Evolutionary conservation across 2,888 invertebrate genomes (phyloP), one percentile per base, ranked within the genome.

Genomic region (Eilema caniola): DNA sequence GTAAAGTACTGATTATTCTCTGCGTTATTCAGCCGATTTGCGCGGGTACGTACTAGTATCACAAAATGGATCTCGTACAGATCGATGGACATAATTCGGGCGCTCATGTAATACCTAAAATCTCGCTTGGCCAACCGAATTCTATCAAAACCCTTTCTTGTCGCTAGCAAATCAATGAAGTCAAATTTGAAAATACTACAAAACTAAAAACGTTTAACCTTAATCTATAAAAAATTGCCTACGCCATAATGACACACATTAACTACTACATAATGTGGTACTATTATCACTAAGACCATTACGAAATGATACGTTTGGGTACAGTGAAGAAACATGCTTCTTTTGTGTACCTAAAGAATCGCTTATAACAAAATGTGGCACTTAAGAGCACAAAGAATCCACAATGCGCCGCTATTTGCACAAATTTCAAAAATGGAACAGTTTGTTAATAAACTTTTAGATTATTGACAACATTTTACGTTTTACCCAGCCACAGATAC

Each of bases 221-320:
- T 82, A 82, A 82, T 82, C 76, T 76, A 65, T 77, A 71, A 76
- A 82, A 82, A 79, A 82, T 81, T 74, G 74, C 71, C 72, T 69
- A 71, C 74, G 67, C 75, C 64, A 69, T 76, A 71, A 77, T 67
- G 73, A 71, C 74, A 77, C 66, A 73, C 77, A 76, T 79, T 82
- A 82, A 76, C 71, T 73, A 73, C 75, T 65, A 79, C 71, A 76
- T 81, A 81, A 81, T 80, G 73, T 75, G 74, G 61, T 23, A 23
- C 64, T 72, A 77, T 80, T 76, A 80, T 77, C 70, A 77, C 67
- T n/a, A 60, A 66, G 69, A 64, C 72, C 70, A 79, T 81, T 81
- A 76, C 69, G 56, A 76, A 74, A 78, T 67, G 71, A 70, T 77
- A 80, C 60, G 73, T 76, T 78, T 65, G 69, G 65, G 66, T 66